Base-by-base conservation (phyloP, 1,140 invertebrate species). In the Liolophura sinensis region DNA sequence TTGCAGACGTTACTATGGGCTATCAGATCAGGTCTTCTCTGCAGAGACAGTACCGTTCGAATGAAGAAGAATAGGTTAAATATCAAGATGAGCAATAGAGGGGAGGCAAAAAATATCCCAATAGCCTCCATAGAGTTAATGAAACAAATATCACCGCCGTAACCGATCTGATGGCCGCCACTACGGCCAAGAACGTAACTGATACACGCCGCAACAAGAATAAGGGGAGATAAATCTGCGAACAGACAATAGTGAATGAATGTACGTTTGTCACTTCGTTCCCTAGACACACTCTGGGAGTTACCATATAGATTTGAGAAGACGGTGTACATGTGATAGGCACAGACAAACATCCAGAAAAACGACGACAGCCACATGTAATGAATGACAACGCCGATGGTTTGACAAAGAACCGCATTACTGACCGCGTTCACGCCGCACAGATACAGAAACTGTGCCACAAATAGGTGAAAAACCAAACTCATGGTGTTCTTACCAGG, bases 1-100 rank as follows among this genome's bases (percentile, higher is more conserved):
- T 75, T 68, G 22, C 69, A 67, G 16, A 55, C 40, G n/a, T 57
- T 60, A 18, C 62, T 60, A 5, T 64, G 63, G 5, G 31, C 50
- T 40, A 40, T 40, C 18, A 69, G 46, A n/a, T 62, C 64, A 22
- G 64, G 65, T 0, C 54, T 40, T 9, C 47, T 57, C 1, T 59
- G 22, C 16, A 73, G 68, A 3, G 56, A 40, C 16, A 67, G 60
- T 20, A 74, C 67, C 3, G 75, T 73, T n/a, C 70, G 51, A 27
- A 67, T 50, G 67, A 77, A 77, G 63, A 77, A 71, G 1, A 66
- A 59, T 24, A 65, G 31, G 56, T 74, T 77, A 18, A 67, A 27
- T 16, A 71, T 20, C 12, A 73, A 47, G 20, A 67, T 67, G 0
- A 73, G 22, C 14, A 64, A 73, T 40, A 77, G 64, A 0, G 75